Evolutionary conservation across 2,113 vertebrate species (phyloP), one percentile per base, ranked within the genome.

Genomic region (Tinamus guttatus): DNA sequence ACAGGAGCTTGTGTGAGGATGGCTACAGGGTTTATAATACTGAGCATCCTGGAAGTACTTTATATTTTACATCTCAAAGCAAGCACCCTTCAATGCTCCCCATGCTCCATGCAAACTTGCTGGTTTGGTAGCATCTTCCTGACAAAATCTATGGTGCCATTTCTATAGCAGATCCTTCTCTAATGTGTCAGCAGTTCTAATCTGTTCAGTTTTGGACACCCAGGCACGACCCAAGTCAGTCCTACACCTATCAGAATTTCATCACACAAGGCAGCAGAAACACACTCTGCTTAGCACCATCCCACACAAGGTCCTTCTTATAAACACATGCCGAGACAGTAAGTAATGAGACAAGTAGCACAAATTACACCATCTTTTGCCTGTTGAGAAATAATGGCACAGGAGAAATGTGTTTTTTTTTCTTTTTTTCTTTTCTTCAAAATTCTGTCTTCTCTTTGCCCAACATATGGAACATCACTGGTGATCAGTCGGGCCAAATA

Each of bases 121-220:
- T 51, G 43, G 27, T 43, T 80, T 1, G 3, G 52, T 80, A 49
- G 0, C 0, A 56, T 0, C 2, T 34, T 0, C 0, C 76, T 83
- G 41, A 62, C 40, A 76, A 81, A 87, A 41, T 88, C 60, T 71
- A 71, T 32, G 41, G 49, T 45, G 80, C 12, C 22, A 16, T 67
- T 49, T 49, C 49, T 24, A 22, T 8, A 67, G 51, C 63, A 74
- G 63, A 40, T 62, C 83, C n/a, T 70, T 80, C 76, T 27, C 45
- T 56, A 54, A 19, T 8, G 80, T 32, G 36, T 81, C 77, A 69
- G 52, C 60, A 40, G 64, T 81, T 65, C 69, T 75, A 34, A 24
- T 12, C 51, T 81, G 28, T 17, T 93, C 27, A 41, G 73, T n/a
- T 84, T 40, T 90, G 93, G 83, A 60, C 30, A 67, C 16, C 69